Conservation (phyloP, 2,888 invertebrate genomes). For the Pammene aurita region DNA sequence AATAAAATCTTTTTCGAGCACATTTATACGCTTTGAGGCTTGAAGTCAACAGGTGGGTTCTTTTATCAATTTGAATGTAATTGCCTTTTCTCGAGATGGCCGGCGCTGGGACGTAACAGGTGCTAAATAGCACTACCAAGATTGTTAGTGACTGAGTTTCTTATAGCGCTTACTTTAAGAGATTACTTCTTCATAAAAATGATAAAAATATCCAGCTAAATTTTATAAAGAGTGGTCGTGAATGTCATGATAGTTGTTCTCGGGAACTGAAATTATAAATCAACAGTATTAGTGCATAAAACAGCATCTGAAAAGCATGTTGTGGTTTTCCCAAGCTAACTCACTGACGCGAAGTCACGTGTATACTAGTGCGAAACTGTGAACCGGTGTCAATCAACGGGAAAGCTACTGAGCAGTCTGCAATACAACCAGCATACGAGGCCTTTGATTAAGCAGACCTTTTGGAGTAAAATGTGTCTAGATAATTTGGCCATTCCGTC, state of each 20-base stretch:
- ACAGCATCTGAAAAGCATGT: not conserved
- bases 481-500: conserved; percentile 17
- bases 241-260: not conserved
- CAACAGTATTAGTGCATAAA: not conserved
- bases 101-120: conserved; percentile 33
- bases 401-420: conserved; percentile 56
- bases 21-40: conserved; percentile 55
- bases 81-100: conserved; percentile 57
- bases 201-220: not conserved
- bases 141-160: conserved; percentile 5
- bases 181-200: conserved; percentile 11
- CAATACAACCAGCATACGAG: conserved; percentile 51
- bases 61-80: conserved; percentile 76
- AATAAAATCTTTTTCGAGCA: conserved; percentile 76
- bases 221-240: not conserved
- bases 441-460: conserved; percentile 49
- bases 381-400: conserved; percentile 63
- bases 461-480: conserved; percentile 7
- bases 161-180: conserved; percentile 1
- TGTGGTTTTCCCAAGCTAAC: not conserved
- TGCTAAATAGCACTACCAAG: conserved; percentile 21
- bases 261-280: not conserved
- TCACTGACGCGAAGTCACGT: not conserved
- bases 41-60: conserved; percentile 75
- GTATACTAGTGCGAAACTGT: conserved; percentile 45